Evolutionary conservation across 1,140 invertebrate species (phyloP).

Genomic region (Bombus polaris): DNA sequence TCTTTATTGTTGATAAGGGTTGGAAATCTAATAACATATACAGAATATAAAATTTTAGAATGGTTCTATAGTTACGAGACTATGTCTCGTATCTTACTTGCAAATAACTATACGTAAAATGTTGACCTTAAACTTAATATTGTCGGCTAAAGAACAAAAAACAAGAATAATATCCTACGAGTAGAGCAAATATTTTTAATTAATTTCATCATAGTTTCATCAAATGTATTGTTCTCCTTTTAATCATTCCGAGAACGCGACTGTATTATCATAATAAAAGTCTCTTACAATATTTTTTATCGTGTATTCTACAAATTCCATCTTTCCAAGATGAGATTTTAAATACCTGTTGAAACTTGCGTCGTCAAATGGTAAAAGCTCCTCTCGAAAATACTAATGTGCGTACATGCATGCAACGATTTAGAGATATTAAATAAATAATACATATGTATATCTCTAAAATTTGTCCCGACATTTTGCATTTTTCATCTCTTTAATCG

Average conservation of each 20-base stretch:
- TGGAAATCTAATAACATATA: no score
- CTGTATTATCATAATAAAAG: conserved; percentile 5
- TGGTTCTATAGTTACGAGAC: background rate
- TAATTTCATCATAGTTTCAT: background rate
- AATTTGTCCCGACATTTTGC: background rate
- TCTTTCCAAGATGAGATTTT: background rate
- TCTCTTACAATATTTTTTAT: background rate
- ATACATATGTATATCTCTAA: background rate
- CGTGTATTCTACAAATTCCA: background rate
- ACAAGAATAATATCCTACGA: background rate
- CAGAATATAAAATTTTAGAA: background rate
- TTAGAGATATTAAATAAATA: conserved; percentile 21
- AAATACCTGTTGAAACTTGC: background rate
- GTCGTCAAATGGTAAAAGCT: background rate
- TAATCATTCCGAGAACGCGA: conserved; percentile 24
- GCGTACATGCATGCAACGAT: conserved; percentile 21
- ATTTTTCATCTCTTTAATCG: background rate
- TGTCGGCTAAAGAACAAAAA: conserved; percentile 3
- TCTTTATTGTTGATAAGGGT: no score
- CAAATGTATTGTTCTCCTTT: background rate
- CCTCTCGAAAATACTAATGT: conserved; percentile 12
- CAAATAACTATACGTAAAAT: conserved; percentile 15
- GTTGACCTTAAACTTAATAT: conserved; percentile 2
- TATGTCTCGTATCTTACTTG: background rate
- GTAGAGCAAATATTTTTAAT: conserved; percentile 1